These are phyloP conservation scores for Colinus virginianus DNA, from an alignment of 2,113 vertebrate genomes.

Conservation along the genomic window DNA sequence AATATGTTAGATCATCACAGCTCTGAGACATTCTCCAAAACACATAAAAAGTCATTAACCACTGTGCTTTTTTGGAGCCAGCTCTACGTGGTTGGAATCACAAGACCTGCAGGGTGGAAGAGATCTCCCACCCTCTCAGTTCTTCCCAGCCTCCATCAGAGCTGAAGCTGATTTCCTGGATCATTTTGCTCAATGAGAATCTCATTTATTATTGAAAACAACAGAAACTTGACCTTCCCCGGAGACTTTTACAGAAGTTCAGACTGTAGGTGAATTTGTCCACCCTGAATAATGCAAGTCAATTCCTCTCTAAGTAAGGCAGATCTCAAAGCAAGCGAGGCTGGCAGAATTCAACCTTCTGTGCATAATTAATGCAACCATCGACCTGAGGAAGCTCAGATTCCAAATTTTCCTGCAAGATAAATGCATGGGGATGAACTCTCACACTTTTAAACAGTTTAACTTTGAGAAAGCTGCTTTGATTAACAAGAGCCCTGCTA, in stretches of 20 bases:
- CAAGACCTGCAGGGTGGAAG: neutral
- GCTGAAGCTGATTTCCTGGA: slow-evolving; percentile 30
- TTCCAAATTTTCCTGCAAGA: neutral
- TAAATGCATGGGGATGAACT: neutral
- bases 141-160: slow-evolving; percentile 11
- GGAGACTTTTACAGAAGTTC: slow-evolving; percentile 47
- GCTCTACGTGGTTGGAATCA: neutral
- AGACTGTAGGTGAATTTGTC: slow-evolving; percentile 44
- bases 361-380: slow-evolving; percentile 59
- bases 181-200: slow-evolving; percentile 59
- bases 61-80: neutral
- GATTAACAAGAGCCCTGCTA: neutral
- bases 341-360: slow-evolving; percentile 9
- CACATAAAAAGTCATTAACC: neutral
- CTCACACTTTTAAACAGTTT: neutral
- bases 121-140: neutral
- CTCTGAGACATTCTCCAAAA: neutral
- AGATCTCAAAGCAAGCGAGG: neutral
- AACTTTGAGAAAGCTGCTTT: neutral
- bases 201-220: slow-evolving; percentile 73
- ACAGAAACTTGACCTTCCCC: slow-evolving; percentile 62
- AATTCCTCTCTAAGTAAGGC: slow-evolving; percentile 33
- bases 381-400: slow-evolving; percentile 7
- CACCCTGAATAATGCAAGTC: slow-evolving; percentile 44
- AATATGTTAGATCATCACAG: neutral